phyloP scores from a whole-genome alignment of 2,797 vertebrate species.

The Schizothorax lantsangensis region DNA sequence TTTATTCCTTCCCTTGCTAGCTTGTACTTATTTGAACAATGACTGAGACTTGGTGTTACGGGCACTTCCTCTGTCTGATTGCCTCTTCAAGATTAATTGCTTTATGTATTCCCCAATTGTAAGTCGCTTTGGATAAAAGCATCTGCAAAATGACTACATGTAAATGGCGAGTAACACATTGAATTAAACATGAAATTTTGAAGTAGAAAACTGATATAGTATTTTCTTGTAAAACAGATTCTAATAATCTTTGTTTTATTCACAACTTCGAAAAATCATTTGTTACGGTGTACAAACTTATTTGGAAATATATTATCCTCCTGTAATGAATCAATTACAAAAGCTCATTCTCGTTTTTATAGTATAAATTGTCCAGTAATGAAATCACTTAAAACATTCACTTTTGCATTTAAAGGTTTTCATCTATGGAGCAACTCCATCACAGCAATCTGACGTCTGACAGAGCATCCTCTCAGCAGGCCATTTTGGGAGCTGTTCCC shows the following conservation, averaged over 20 bases:
- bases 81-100: too few species aligned
- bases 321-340: neutral
- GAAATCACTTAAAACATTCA: neutral
- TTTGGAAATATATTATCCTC: neutral
- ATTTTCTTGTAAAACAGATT: neutral
- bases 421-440: slow-evolving; percentile 36
- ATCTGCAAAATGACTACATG: too few species aligned
- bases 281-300: neutral
- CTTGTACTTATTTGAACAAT: too few species aligned
- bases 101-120: too few species aligned
- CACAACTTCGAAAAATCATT: neutral
- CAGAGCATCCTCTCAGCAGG: slow-evolving; percentile 66
- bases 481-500: slow-evolving; percentile 76
- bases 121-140: too few species aligned
- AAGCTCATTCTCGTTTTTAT: neutral
- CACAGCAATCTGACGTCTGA: slow-evolving; percentile 13
- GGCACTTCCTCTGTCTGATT: too few species aligned
- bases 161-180: neutral
- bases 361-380: neutral
- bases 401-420: slow-evolving; percentile 46
- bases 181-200: neutral
- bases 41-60: too few species aligned
- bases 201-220: neutral
- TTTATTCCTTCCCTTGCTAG: too few species aligned
- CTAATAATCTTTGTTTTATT: neutral